Conservation (phyloP, 2,797 vertebrate species). For the Cryptoblepharus egeriae region DNA sequence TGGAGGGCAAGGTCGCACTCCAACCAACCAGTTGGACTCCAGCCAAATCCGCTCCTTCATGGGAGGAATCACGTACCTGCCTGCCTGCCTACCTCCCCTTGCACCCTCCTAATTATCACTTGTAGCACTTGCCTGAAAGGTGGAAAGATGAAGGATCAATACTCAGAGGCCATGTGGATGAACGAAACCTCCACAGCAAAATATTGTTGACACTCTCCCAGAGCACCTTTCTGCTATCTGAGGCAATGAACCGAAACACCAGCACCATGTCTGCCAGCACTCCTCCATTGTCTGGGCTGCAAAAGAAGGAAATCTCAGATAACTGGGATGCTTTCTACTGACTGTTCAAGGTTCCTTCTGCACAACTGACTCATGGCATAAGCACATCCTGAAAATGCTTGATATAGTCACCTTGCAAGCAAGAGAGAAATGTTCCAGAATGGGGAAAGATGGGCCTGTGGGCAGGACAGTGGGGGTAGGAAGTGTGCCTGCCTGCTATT, state of each 20-base stretch:
- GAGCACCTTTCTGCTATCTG: conserved; percentile 50
- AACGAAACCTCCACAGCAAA: conserved; percentile 61
- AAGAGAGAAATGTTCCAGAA: too few relatives aligned
- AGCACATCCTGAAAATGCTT: neutral
- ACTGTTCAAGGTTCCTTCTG: neutral
- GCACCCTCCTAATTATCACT: too few relatives aligned
- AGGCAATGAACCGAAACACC: conserved; percentile 69
- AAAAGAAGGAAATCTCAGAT: conserved; percentile 47
- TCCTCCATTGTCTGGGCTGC: conserved; percentile 68
- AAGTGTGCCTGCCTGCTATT: too few relatives aligned
- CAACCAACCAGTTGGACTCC: too few relatives aligned
- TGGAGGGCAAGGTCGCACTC: too few relatives aligned
- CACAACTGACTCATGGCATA: neutral
- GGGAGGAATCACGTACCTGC: too few relatives aligned
- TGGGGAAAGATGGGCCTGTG: too few relatives aligned
- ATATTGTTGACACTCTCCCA: conserved; percentile 55
- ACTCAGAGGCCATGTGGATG: conserved; percentile 52
- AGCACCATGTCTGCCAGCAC: conserved; percentile 72
- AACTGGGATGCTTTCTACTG: too few relatives aligned
- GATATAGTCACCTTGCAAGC: neutral
- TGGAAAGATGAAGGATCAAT: conserved; percentile 66
- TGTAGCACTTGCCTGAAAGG: conserved; percentile 74
- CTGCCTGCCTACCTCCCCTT: too few relatives aligned
- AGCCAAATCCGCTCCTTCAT: too few relatives aligned
- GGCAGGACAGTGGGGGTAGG: too few relatives aligned